A percentile compares a stretch with the other conserved stretches of the same genome.
These are phyloP conservation scores for Peromyscus polionotus DNA, from an alignment of 2,113 vertebrate species.

Conservation along the genomic window DNA sequence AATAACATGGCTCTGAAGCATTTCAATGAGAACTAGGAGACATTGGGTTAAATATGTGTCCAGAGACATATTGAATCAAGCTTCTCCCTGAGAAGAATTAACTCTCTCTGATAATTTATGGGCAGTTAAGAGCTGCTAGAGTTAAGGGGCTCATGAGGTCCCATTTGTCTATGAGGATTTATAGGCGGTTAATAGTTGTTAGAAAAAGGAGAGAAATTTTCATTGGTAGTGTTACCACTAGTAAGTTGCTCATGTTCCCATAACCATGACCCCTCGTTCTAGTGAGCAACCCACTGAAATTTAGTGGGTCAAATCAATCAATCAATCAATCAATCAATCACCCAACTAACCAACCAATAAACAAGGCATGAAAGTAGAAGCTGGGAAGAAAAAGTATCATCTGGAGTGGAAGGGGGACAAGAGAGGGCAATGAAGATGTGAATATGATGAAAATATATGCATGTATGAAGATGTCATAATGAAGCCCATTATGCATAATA, in stretches of 20 bases:
- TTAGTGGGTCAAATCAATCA: neutral
- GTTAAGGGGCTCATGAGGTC: neutral
- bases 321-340: neutral
- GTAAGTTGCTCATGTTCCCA: neutral
- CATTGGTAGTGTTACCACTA: neutral
- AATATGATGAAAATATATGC: neutral
- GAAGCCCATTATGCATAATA: neutral
- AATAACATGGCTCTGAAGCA: neutral
- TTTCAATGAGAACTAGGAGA: neutral
- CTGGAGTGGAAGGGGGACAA: neutral
- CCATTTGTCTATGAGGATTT: neutral
- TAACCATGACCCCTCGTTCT: neutral
- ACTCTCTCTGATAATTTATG: neutral
- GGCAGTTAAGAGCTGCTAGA: too few species aligned
- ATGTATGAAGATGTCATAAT: neutral
- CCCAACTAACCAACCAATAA: neutral
- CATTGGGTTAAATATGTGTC: neutral
- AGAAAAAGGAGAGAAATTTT: neutral
- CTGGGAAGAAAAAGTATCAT: neutral
- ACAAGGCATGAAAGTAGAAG: neutral
- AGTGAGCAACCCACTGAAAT: neutral
- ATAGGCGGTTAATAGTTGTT: neutral
- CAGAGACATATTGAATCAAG: neutral
- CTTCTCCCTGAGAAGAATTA: neutral
- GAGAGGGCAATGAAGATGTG: neutral